phyloP scores from a whole-genome alignment of 2,797 vertebrate genomes.

The Acanthurus lineatus region DNA sequence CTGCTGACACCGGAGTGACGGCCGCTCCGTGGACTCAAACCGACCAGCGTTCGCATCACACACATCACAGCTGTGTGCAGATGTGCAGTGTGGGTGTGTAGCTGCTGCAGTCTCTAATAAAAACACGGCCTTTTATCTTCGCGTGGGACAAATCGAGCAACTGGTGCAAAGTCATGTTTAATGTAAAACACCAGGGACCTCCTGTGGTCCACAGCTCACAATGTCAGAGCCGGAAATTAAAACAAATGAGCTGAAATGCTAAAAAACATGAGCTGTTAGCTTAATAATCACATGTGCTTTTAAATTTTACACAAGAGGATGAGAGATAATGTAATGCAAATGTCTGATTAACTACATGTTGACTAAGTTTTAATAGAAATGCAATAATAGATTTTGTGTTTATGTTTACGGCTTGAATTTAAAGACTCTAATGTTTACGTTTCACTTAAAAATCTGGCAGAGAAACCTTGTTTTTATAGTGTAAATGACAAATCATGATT shows the following conservation, averaged over 20 bases:
- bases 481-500: too few species aligned
- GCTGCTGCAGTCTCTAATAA: constrained; percentile 63
- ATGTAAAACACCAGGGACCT: not conserved
- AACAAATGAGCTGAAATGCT: not conserved
- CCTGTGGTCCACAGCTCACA: not conserved
- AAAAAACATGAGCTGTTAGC: not conserved
- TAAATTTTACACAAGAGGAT: not conserved
- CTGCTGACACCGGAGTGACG: not conserved
- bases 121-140: constrained; percentile 45
- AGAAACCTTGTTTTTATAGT: too few species aligned
- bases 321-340: not conserved
- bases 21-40: not conserved
- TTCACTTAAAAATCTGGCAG: too few species aligned
- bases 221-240: not conserved
- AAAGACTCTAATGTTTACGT: too few species aligned
- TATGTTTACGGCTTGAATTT: too few species aligned
- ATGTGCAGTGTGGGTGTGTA: constrained; percentile 58
- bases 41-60: constrained; percentile 8
- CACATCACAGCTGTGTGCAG: constrained; percentile 17
- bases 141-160: constrained; percentile 29
- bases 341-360: not conserved
- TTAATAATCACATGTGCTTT: not conserved
- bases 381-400: too few species aligned
- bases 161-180: constrained; percentile 18
- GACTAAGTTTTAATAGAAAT: too few species aligned